Evolutionary conservation across 2,888 invertebrate genomes (phyloP), one percentile per base, ranked within the genome.

Genomic region (Tortrix viridana): DNA sequence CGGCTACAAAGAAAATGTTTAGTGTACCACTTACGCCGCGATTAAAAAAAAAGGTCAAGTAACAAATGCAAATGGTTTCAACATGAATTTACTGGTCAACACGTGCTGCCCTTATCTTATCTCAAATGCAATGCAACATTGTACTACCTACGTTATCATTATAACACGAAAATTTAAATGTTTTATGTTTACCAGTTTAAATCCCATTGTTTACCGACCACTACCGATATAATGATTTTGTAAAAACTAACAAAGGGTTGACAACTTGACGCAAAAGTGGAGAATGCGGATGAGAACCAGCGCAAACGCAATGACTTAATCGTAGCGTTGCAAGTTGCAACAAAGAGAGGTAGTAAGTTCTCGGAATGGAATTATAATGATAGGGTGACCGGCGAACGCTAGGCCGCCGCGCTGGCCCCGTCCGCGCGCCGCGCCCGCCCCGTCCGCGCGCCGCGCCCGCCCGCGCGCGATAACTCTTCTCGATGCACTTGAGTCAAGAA

Each of bases 351-450:
- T 73, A 74, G 77, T 75, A 71, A 64, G 73, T 84, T 84, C 82
- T 80, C 65, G 77, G 82, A 80, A 83, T 74, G 71, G 74, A 76
- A 76, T 82, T 81, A 81, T 78, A 74, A 75, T 77, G 71, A 74
- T 69, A 68, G 69, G 67, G 60, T 46, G 65, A 60, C 57, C 43
- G 60, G 54, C 60, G 44, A 22, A 18, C 18, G 55, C 52, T 23
- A 60, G 57, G 79, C 77, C 53, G 76, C 71, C 71, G 68, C 70
- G 67, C 66, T 62, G 73, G 18, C 71, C 62, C 71, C 71, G 76
- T 74, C 74, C 76, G 77, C 79, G 77, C 62, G 77, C 72, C 74
- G 73, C 71, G 71, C 73, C 75, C 80, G 78, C 79, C 79, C 79
- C 76, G 73, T 72, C 68, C 71, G 67, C 67, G 65, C 73, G 59